phyloP scores from a whole-genome alignment of 2,888 invertebrate species.

The Halictus ligatus region DNA sequence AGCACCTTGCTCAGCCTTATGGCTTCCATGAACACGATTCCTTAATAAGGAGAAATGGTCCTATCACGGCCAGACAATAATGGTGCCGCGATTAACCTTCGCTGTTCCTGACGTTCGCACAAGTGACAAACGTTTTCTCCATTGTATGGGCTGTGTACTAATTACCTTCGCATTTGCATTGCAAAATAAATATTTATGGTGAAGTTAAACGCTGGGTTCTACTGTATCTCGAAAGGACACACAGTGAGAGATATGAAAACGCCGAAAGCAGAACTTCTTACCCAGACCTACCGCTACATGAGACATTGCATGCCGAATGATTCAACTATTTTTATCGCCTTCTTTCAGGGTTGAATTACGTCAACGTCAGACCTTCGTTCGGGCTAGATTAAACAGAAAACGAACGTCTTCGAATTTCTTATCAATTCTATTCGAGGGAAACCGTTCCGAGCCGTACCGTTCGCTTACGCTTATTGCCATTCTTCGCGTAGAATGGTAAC shows the following conservation, averaged over 20 bases:
- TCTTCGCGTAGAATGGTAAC: background rate
- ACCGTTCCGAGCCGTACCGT: background rate
- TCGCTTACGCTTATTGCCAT: background rate
- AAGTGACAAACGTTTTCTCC: background rate
- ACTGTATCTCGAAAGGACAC: background rate
- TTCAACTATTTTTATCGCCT: slow-evolving; percentile 9
- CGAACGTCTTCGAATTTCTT: background rate
- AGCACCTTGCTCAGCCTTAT: background rate
- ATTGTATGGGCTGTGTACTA: background rate
- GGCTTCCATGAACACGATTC: background rate
- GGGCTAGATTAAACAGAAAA: background rate
- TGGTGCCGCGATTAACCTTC: background rate
- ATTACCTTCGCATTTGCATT: background rate
- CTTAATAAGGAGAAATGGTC: slow-evolving; percentile 13
- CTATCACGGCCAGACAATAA: background rate
- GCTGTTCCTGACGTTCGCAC: background rate
- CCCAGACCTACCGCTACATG: background rate
- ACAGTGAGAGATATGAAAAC: background rate
- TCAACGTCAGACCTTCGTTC: background rate
- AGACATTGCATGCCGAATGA: background rate
- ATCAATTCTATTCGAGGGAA: background rate
- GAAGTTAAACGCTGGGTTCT: background rate
- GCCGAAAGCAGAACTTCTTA: background rate
- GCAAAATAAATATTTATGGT: background rate
- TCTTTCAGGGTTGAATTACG: slow-evolving; percentile 24